A percentile compares a stretch with the other conserved stretches of the same genome.
phyloP scores from a whole-genome alignment of 1,140 invertebrate species.

The Trichonephila inaurata region DNA sequence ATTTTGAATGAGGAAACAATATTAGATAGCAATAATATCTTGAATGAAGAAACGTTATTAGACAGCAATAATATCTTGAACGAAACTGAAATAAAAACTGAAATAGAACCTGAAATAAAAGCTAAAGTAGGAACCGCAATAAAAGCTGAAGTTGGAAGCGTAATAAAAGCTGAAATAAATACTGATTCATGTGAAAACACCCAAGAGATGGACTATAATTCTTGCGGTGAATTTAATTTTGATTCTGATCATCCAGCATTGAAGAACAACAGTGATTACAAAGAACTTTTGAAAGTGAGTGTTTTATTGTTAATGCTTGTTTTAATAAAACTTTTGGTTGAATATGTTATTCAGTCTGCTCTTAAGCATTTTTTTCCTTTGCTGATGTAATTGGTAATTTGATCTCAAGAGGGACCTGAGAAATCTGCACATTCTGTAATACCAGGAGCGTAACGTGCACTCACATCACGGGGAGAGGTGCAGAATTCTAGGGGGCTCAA shows the following conservation, averaged over 20 bases:
- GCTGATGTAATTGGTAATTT: too few species aligned
- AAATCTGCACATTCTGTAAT: background rate
- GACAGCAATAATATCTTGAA: too few species aligned
- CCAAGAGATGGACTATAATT: background rate
- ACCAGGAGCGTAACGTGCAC: too few species aligned
- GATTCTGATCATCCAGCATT: slow-evolving; percentile 94
- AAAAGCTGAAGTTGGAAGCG: too few species aligned
- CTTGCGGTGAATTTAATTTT: slow-evolving; percentile 86
- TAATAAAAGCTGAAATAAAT: background rate
- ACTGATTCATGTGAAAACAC: background rate
- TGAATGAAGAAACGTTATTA: too few species aligned
- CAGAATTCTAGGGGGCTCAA: too few species aligned
- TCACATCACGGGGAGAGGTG: too few species aligned
- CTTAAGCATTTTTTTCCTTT: too few species aligned
- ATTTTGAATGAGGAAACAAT: background rate
- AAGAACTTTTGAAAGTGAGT: slow-evolving; percentile 87
- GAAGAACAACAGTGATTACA: slow-evolving; percentile 91
- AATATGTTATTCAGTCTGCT: background rate
- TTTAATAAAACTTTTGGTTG: background rate
- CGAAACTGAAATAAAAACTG: too few species aligned
- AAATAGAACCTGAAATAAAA: too few species aligned
- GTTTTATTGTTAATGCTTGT: background rate
- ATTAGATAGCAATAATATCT: too few species aligned
- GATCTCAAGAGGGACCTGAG: background rate
- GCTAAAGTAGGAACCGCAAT: too few species aligned